Evolutionary conservation across 2,888 invertebrate genomes (phyloP).

Genomic region (Conomelus anceps): DNA sequence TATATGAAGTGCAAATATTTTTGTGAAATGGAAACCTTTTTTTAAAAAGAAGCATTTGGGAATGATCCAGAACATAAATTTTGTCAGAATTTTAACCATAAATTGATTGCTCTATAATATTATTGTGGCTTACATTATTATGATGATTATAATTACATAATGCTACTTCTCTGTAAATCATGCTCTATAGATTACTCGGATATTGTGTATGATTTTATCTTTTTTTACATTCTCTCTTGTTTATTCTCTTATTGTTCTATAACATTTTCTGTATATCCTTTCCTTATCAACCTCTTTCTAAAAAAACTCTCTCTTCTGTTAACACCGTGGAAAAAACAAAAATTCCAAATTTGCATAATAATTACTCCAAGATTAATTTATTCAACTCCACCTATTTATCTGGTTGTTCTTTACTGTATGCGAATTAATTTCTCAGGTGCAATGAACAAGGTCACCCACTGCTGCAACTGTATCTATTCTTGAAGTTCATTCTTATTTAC

Average conservation of each 20-base stretch:
- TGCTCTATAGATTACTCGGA: no score
- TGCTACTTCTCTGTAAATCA: background rate
- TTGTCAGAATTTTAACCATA: no score
- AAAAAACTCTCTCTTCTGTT: background rate
- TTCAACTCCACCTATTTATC: background rate
- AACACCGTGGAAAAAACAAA: background rate
- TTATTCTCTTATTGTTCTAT: background rate
- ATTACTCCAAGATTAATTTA: background rate
- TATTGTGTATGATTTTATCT: no score
- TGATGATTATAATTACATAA: no score
- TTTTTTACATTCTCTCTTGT: no score
- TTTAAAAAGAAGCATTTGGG: no score
- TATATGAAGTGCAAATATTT: no score
- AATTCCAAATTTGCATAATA: background rate
- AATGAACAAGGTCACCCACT: background rate
- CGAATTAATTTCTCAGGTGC: background rate
- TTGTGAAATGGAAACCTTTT: no score
- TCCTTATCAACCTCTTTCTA: background rate
- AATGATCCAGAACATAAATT: no score
- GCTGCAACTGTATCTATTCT: background rate
- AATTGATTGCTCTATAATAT: no score
- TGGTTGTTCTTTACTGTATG: background rate
- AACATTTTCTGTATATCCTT: no score
- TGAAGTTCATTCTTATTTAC: background rate
- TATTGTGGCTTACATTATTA: background rate